phyloP scores from a whole-genome alignment of 1,140 invertebrate genomes.

The Elysia chlorotica region DNA sequence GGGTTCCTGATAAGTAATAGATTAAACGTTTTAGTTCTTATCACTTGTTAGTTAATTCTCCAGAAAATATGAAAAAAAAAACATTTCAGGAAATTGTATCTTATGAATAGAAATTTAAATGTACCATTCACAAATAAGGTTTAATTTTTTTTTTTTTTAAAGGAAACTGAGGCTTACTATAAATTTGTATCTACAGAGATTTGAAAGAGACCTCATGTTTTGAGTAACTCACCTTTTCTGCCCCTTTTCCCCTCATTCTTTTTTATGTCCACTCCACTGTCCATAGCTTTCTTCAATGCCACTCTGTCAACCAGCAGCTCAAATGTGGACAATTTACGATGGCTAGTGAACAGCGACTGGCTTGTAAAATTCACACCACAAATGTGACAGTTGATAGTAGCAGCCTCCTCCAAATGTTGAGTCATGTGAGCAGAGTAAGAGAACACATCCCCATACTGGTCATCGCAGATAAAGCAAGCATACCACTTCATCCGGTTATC shows the following conservation, averaged over 20 bases:
- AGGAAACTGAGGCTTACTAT: neutral
- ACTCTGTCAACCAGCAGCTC: constrained; percentile 7
- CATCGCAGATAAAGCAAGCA: constrained; percentile 18
- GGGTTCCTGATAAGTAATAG: too few relatives aligned
- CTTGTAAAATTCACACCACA: neutral
- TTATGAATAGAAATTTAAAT: neutral
- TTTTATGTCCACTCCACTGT: neutral
- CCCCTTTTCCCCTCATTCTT: neutral
- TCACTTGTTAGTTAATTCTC: too few relatives aligned
- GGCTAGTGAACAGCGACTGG: neutral
- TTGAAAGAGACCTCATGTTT: too few relatives aligned
- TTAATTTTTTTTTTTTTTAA: neutral
- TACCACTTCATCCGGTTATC: neutral
- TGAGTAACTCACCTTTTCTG: too few relatives aligned
- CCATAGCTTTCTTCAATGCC: neutral
- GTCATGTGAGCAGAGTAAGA: neutral
- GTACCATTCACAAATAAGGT: neutral
- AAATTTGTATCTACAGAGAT: neutral
- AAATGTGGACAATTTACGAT: constrained; percentile 11
- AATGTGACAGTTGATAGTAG: neutral
- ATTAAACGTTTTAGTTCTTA: neutral
- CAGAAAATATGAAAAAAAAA: too few relatives aligned
- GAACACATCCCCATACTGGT: neutral
- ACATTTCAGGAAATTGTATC: neutral
- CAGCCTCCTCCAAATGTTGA: neutral